Evolutionary conservation across 2,113 vertebrate species (phyloP).

Genomic region (Dicerorhinus sumatrensis): DNA sequence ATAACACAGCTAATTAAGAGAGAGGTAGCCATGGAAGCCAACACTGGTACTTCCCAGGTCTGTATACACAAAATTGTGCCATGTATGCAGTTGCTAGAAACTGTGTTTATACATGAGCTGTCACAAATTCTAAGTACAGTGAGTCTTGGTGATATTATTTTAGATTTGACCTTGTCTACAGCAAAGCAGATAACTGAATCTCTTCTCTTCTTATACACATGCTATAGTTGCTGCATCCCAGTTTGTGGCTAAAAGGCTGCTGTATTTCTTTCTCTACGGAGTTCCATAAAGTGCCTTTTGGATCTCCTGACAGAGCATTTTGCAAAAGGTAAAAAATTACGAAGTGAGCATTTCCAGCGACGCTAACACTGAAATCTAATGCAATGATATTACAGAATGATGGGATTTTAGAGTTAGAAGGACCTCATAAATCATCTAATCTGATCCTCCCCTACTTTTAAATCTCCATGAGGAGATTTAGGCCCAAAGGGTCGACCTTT

Average conservation of each 20-base stretch:
- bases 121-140: background rate
- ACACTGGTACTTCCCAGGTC: background rate
- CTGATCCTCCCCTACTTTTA: constrained; percentile 7
- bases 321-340: constrained; percentile 11
- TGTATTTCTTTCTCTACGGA: background rate
- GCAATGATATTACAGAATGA: constrained; percentile 7
- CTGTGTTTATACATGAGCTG: background rate
- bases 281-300: background rate
- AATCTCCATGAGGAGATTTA: background rate
- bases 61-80: background rate
- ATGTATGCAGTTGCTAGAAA: background rate
- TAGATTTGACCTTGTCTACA: background rate
- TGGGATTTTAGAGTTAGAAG: constrained; percentile 23
- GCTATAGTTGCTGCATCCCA: background rate
- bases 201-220: background rate
- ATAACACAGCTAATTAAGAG: background rate
- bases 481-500: background rate
- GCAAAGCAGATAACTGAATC: background rate
- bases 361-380: background rate
- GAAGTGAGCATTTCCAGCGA: background rate
- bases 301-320: background rate
- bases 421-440: background rate
- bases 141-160: background rate
- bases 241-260: background rate
- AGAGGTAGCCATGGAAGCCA: background rate